Evolutionary conservation across 2,797 vertebrate genomes (phyloP).

Genomic region (Salarias fasciatus): DNA sequence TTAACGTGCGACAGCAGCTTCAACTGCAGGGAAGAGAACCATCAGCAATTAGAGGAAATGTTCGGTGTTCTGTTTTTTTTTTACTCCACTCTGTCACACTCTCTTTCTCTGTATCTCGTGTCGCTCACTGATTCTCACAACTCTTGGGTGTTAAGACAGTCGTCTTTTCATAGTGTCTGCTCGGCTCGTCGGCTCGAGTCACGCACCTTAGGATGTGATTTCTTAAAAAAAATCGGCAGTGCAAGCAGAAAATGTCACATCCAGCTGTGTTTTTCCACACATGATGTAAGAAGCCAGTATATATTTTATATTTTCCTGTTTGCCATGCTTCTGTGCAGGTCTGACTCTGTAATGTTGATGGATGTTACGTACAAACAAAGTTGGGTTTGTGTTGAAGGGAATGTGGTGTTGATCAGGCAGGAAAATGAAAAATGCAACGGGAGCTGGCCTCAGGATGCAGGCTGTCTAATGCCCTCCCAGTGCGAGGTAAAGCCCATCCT

Average conservation of each 20-base stretch:
- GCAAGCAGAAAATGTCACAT: not conserved
- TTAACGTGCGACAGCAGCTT: conserved; percentile 38
- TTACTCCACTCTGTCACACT: conserved; percentile 10
- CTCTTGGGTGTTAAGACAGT: not conserved
- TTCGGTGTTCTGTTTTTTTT: conserved; percentile 52
- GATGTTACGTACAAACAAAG: not conserved
- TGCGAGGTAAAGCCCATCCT: conserved; percentile 24
- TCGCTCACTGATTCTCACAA: not conserved
- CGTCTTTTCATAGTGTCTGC: too few species aligned
- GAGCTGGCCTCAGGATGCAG: conserved; percentile 25
- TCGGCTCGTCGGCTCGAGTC: too few species aligned
- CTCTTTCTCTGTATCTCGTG: conserved; percentile 2
- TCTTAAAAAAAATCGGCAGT: not conserved
- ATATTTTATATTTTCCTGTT: not conserved
- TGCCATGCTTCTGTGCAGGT: not conserved
- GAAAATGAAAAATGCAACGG: conserved; percentile 22
- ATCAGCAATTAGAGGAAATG: conserved; percentile 54
- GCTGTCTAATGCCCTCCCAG: conserved; percentile 22
- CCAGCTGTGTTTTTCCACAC: not conserved
- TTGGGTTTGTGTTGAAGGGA: conserved; percentile 18
- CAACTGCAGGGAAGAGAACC: conserved; percentile 53
- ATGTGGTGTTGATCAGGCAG: conserved; percentile 16
- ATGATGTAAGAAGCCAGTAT: not conserved
- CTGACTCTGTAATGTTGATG: not conserved
- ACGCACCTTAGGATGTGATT: too few species aligned